A percentile compares a stretch with the other conserved stretches of the same genome.
These are phyloP conservation scores for Drymodes brunneopygia DNA, from an alignment of 2,113 vertebrate species.

Conservation along the genomic window DNA sequence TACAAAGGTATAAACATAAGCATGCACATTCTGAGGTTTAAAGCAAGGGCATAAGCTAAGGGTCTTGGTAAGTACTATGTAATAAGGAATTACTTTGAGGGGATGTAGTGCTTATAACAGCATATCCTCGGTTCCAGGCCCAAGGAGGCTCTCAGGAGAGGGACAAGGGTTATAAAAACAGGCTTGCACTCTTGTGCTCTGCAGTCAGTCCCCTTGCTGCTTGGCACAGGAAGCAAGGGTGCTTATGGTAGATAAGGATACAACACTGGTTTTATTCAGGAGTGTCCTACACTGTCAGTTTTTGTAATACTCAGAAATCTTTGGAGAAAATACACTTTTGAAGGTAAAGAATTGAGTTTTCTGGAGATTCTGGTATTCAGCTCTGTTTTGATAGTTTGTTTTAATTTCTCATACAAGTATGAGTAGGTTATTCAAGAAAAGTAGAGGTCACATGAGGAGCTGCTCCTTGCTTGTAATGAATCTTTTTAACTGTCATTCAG, in stretches of 20 bases:
- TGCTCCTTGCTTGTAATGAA: slow-evolving; percentile 10
- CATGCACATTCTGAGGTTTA: neutral
- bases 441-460: neutral
- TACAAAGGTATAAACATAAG: neutral
- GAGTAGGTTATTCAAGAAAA: neutral
- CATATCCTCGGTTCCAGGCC: neutral
- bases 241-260: neutral
- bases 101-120: neutral
- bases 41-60: neutral
- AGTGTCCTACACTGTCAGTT: neutral
- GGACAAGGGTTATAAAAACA: neutral
- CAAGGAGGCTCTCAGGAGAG: neutral
- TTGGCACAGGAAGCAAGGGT: neutral
- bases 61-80: neutral
- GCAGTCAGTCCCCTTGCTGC: neutral
- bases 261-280: neutral
- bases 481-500: neutral
- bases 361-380: neutral
- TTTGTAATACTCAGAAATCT: neutral
- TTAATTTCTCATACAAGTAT: neutral
- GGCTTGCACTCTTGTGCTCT: neutral
- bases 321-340: neutral
- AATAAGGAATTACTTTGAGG: neutral
- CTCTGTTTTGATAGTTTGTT: neutral
- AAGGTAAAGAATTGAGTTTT: neutral